Percentiles rank a stretch among this genome's conserved stretches.
Evolutionary conservation across 2,797 vertebrate genomes (phyloP).

Genomic region (Myotis daubentonii): DNA sequence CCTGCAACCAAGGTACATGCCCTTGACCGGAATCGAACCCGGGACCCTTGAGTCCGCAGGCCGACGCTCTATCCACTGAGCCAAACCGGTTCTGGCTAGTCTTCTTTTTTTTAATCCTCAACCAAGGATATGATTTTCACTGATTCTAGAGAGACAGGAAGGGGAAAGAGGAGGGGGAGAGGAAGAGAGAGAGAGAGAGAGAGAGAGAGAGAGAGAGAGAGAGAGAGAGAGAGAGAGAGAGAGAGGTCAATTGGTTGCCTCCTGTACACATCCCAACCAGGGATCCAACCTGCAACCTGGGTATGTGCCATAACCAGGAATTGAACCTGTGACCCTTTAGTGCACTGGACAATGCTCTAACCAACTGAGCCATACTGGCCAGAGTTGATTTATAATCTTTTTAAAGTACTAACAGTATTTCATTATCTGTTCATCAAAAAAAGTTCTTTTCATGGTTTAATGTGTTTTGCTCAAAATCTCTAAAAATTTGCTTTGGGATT

Average conservation of each 20-base stretch:
- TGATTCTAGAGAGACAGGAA: neutral
- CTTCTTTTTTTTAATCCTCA: neutral
- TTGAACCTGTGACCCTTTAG: neutral
- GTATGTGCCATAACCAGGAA: neutral
- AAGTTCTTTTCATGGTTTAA: constrained; percentile 14
- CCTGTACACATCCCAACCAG: neutral
- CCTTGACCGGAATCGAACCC: no score
- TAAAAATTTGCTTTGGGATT: constrained; percentile 57
- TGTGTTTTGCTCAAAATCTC: constrained; percentile 44
- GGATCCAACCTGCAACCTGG: neutral
- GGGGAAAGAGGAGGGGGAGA: no score
- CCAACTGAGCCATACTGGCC: neutral
- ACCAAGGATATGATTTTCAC: neutral
- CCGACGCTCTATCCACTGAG: no score
- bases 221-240: neutral
- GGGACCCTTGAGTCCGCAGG: no score
- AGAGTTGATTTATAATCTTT: constrained; percentile 19
- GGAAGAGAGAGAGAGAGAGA: no score
- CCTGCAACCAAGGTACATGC: no score
- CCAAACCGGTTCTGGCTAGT: no score
- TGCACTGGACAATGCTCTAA: neutral
- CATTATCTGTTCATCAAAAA: constrained; percentile 33
- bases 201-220: no score
- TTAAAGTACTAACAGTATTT: constrained; percentile 42
- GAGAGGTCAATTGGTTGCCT: neutral